Evolutionary conservation across 2,797 vertebrate genomes (phyloP).

Genomic region (Danio jaintianensis): DNA sequence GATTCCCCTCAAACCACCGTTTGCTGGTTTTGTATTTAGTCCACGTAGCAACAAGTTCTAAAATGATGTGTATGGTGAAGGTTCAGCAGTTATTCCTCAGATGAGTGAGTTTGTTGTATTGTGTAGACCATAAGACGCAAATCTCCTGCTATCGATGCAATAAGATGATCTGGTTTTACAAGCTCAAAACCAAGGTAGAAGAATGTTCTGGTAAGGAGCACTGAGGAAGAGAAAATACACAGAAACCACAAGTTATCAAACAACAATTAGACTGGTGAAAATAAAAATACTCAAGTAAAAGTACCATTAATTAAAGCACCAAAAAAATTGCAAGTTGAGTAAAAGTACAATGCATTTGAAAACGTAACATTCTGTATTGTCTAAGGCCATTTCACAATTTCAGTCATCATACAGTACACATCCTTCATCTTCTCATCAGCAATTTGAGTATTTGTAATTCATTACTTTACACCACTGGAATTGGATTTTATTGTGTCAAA

Average conservation of each 20-base stretch:
- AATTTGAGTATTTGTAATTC: no score
- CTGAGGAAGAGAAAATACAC: slow-evolving; percentile 60
- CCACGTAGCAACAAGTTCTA: not conserved
- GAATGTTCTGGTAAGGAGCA: slow-evolving; percentile 86
- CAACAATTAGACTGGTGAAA: not conserved
- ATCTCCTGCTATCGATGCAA: slow-evolving; percentile 80
- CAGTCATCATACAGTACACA: no score
- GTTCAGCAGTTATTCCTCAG: slow-evolving; percentile 75
- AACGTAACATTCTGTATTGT: no score
- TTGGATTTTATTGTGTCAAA: not conserved
- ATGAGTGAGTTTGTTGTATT: slow-evolving; percentile 82
- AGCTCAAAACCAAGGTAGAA: slow-evolving; percentile 88
- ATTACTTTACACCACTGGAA: no score
- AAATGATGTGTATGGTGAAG: slow-evolving; percentile 1
- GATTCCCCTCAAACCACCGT: not conserved
- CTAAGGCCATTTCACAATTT: no score
- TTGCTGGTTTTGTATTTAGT: slow-evolving; percentile 5
- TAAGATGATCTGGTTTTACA: slow-evolving; percentile 84
- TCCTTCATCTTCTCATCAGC: no score
- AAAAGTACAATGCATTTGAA: no score
- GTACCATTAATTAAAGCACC: not conserved
- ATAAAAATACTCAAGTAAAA: no score
- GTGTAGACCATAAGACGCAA: slow-evolving; percentile 88
- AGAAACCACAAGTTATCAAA: not conserved
- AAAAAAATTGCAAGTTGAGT: no score